Conservation (phyloP, 2,113 vertebrate species). For the Dasyprocta punctata region DNA sequence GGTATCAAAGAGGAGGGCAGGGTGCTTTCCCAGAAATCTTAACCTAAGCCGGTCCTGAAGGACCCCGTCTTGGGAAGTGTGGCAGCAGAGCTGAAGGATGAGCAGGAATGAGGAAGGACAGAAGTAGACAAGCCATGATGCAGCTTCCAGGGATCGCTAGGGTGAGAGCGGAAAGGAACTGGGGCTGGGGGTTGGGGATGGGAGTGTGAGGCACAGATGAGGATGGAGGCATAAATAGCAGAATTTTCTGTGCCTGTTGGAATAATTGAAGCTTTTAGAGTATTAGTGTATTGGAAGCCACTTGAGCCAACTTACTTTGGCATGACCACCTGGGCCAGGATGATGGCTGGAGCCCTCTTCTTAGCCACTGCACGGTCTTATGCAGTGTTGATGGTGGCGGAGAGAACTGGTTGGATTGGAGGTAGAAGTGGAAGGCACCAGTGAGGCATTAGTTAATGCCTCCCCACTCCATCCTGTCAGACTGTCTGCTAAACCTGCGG, state of each 20-base stretch:
- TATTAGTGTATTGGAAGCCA: neutral
- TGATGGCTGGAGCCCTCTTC: no score
- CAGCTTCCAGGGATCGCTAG: neutral
- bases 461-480: neutral
- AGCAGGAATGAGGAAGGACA: neutral
- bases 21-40: neutral
- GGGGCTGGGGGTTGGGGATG: fast-evolving
- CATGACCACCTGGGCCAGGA: neutral
- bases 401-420: neutral
- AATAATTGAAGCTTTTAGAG: neutral
- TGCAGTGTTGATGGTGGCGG: fast-evolving
- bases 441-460: neutral
- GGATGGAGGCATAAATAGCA: neutral
- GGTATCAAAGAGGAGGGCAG: neutral
- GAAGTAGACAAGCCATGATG: neutral
- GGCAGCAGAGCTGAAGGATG: neutral
- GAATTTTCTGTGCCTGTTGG: neutral
- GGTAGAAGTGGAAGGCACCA: neutral
- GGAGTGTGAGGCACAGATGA: neutral
- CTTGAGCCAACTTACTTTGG: neutral
- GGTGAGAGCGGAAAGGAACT: neutral
- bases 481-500: neutral
- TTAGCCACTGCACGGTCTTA: neutral
- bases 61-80: neutral
- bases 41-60: neutral